phyloP scores from a whole-genome alignment of 2,797 vertebrate species.

The Phoeniculus purpureus region DNA sequence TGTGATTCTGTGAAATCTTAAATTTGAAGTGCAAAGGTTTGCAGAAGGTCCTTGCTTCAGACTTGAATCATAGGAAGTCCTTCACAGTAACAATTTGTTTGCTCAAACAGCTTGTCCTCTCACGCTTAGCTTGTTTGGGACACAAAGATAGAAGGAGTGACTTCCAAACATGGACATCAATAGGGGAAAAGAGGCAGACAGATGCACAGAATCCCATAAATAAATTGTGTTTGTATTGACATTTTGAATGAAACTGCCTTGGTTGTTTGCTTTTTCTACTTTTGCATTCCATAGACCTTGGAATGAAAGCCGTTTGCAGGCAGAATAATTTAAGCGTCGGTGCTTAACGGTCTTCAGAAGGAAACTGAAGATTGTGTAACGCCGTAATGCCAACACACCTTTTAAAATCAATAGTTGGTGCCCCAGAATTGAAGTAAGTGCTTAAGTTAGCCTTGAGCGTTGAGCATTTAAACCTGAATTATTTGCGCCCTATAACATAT shows the following conservation, averaged over 20 bases:
- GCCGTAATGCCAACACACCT: not conserved
- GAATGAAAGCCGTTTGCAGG: not conserved
- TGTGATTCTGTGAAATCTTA: not conserved
- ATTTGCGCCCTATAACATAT: not conserved
- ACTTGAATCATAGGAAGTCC: not conserved
- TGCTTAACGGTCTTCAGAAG: not conserved
- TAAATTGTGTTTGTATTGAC: not conserved
- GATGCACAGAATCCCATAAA: not conserved
- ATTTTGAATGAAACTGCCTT: not conserved
- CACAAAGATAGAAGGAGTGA: not conserved
- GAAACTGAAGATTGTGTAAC: conserved; percentile 23
- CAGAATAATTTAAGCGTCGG: not conserved
- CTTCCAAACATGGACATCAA: not conserved
- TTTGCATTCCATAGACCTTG: not conserved
- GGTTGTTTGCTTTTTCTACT: not conserved
- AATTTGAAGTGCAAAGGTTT: not conserved
- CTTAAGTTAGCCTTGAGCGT: not conserved
- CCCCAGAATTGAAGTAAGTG: not conserved
- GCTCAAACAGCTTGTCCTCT: not conserved
- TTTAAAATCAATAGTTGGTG: conserved; percentile 28
- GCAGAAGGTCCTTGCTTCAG: not conserved
- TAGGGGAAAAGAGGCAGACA: not conserved
- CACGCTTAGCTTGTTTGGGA: not conserved
- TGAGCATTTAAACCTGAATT: not conserved
- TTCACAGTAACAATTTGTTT: not conserved